Conservation (phyloP, 2,888 invertebrate species). For the Hirtodrosophila alboralis region DNA sequence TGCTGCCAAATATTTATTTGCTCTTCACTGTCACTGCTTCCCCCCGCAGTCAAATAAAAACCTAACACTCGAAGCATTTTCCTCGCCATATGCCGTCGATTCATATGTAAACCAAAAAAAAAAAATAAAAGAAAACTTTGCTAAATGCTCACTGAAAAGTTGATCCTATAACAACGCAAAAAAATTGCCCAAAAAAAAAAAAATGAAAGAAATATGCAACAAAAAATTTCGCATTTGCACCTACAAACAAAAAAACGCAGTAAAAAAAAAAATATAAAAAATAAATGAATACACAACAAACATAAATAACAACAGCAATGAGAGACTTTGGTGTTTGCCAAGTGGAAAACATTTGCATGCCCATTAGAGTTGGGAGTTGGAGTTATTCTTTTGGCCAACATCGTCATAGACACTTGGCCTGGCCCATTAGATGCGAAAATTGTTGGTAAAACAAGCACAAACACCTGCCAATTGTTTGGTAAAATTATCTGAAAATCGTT, state of each 20-base stretch:
- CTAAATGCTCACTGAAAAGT: slow-evolving; percentile 64
- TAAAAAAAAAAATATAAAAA: too few relatives aligned
- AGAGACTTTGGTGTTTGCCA: slow-evolving; percentile 63
- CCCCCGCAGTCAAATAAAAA: slow-evolving; percentile 2
- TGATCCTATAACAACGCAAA: slow-evolving; percentile 37
- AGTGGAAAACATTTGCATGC: slow-evolving; percentile 74
- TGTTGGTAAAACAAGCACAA: slow-evolving; percentile 82
- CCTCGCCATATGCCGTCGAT: slow-evolving; percentile 42
- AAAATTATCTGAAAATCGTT: slow-evolving; percentile 34
- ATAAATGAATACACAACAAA: slow-evolving; percentile 23
- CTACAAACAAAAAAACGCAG: slow-evolving; percentile 48
- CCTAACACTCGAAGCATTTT: slow-evolving; percentile 18
- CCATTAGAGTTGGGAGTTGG: slow-evolving; percentile 30
- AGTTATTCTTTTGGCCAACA: slow-evolving; percentile 10
- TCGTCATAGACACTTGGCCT: slow-evolving; percentile 2
- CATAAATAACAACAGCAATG: slow-evolving; percentile 46
- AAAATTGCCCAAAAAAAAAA: slow-evolving; percentile 32
- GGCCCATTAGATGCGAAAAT: slow-evolving; percentile 75
- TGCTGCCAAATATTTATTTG: slow-evolving; percentile 54
- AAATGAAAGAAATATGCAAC: slow-evolving; percentile 38
- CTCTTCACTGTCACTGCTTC: slow-evolving; percentile 38
- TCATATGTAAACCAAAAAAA: slow-evolving; percentile 47
- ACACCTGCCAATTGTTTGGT: slow-evolving; percentile 71
- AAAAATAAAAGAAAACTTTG: too few relatives aligned
- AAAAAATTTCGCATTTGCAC: slow-evolving; percentile 59